Conservation (phyloP, 2,113 vertebrate species). For the Hippocampus zosterae region DNA sequence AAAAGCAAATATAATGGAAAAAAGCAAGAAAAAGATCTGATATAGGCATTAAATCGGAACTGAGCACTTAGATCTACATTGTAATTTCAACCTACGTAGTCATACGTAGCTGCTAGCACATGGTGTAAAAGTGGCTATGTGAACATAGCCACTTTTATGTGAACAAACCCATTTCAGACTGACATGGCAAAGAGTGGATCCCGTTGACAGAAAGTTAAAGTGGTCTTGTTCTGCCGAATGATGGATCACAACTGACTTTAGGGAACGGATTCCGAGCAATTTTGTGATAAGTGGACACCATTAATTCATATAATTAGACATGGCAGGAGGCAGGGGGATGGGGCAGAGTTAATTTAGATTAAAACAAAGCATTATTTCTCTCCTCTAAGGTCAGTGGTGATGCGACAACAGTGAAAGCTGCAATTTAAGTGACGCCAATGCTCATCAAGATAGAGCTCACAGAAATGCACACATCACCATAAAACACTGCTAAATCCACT, state of each 20-base stretch:
- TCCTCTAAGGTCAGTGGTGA: conserved; percentile 8
- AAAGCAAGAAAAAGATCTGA: too few relatives aligned
- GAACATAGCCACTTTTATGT: conserved; percentile 26
- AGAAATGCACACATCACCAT: conserved; percentile 47
- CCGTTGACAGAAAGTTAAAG: conserved; percentile 50
- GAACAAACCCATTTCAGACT: too few relatives aligned
- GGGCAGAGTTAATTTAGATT: conserved; percentile 44
- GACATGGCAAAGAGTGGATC: conserved; percentile 37
- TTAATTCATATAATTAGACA: conserved; percentile 51
- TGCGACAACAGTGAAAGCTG: conserved; percentile 38
- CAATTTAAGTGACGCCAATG: conserved; percentile 55
- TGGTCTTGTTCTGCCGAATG: conserved; percentile 30
- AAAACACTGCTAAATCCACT: conserved; percentile 47
- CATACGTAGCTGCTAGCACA: neutral
- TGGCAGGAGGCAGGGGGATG: conserved; percentile 23
- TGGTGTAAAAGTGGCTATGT: conserved; percentile 1
- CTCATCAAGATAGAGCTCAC: conserved; percentile 29
- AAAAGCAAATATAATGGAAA: too few relatives aligned
- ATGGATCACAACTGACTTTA: conserved; percentile 47
- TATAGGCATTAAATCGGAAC: too few relatives aligned
- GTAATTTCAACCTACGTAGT: too few relatives aligned
- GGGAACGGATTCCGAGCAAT: conserved; percentile 40
- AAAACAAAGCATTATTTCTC: conserved; percentile 27
- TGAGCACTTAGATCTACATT: neutral
- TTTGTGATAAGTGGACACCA: conserved; percentile 45